These are phyloP conservation scores for Bufo bufo DNA, from an alignment of 2,113 vertebrate species.

Conservation along the genomic window DNA sequence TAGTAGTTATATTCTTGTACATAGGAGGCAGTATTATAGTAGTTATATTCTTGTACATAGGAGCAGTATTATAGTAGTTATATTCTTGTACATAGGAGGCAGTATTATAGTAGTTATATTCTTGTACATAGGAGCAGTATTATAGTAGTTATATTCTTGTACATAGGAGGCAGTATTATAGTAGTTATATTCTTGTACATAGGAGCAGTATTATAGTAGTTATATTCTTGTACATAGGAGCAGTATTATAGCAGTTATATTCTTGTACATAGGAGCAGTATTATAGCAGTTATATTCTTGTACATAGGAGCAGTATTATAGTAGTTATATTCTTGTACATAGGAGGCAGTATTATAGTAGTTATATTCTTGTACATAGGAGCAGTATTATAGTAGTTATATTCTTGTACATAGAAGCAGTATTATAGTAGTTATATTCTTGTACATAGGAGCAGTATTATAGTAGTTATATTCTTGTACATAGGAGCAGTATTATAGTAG, in stretches of 20 bases:
- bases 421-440: too few relatives aligned
- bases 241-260: not conserved
- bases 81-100: not conserved
- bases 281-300: slow-evolving; percentile 2
- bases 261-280: not conserved
- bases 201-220: not conserved
- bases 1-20: not conserved
- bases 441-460: too few relatives aligned
- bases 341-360: not conserved
- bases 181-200: not conserved
- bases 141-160: not conserved
- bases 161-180: not conserved
- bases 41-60: not conserved
- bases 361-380: not conserved
- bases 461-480: too few relatives aligned
- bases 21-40: not conserved
- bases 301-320: not conserved
- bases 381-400: slow-evolving; percentile 9
- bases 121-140: not conserved
- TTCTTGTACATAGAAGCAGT: not conserved
- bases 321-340: not conserved
- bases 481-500: too few relatives aligned
- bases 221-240: not conserved
- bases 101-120: slow-evolving; percentile 7
- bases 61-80: not conserved